Evolutionary conservation across 1,140 invertebrate species (phyloP), one percentile per base, ranked within the genome.

Genomic region (Lordiphosa mommai): DNA sequence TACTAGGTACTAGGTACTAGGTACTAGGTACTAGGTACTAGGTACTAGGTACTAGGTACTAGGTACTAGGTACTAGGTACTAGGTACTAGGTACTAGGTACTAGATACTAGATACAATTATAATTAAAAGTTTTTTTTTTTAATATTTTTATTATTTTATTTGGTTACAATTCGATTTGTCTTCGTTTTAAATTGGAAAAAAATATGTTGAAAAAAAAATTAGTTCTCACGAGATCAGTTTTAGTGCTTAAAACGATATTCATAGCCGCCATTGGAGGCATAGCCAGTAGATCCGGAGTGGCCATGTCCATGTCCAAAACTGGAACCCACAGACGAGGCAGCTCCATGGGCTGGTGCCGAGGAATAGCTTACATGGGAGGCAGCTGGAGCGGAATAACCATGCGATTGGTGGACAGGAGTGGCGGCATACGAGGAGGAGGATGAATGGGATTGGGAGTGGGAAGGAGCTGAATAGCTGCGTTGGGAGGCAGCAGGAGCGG

Each of bases 191-290:
- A 27, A 27, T 27, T 27, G 5, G 1, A 7, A 27, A 27, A 27
- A 27, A 27, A 27, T 7, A 27, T 17, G 16, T 17, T 3, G 16
- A 3, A 3, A 27, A 27, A 27, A 27, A 7, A n/a, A n/a, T n/a
- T n/a, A n/a, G 6, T 27, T 27, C 1, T 27, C 23, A 6, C 23
- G 23, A 27, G 23, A 27, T 27, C 23, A 27, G 23, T 9, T 14
- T 63, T 60, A 73, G 17, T 79, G 50, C 48, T 58, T 65, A 13
- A 73, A 48, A 14, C 73, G 73, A 40, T 80, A 80, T 17, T 48
- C 56, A 20, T 80, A 80, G 16, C 74, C 74, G 7, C 74, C 74
- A 14, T 80, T 80, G 5, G 74, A 36, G 12, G 51, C 74, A 14
- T 70, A 70, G 9, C 46, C 55, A 10, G 66, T 70, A 16, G 56